phyloP scores from a whole-genome alignment of 35 echinoderm and acorn worm genomes.

The Lytechinus variegatus region DNA sequence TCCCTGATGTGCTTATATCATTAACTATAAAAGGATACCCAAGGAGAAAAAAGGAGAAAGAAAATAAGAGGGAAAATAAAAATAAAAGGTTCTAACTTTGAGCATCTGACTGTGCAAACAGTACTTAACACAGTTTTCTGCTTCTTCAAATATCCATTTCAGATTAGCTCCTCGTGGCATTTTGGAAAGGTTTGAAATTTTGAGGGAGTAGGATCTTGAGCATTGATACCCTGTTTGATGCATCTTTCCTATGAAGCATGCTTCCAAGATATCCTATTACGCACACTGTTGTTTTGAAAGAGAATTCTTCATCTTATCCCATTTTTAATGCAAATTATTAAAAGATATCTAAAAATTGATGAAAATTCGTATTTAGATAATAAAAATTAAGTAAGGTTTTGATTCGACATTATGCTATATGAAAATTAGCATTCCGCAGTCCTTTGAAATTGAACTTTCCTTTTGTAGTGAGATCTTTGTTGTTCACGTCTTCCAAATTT shows the following conservation, averaged over 20 bases:
- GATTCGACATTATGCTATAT: background rate
- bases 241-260: background rate
- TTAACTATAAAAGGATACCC: background rate
- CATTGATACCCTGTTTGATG: background rate
- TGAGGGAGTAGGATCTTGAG: background rate
- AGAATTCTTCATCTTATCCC: background rate
- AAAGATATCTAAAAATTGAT: background rate
- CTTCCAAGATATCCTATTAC: background rate
- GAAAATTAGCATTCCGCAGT: background rate
- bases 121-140: background rate
- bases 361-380: background rate
- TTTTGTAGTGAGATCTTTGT: no score
- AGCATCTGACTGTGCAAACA: background rate
- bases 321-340: background rate
- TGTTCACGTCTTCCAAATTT: no score
- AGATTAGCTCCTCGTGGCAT: background rate
- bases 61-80: background rate
- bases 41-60: background rate
- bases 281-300: background rate
- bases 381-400: background rate
- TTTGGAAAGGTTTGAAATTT: constrained; percentile 12
- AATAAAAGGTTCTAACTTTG: background rate
- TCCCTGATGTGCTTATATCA: background rate
- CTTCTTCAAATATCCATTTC: background rate
- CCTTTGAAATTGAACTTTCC: no score